phyloP scores from a whole-genome alignment of 2,888 invertebrate species.

The Stenodera caucasica region DNA sequence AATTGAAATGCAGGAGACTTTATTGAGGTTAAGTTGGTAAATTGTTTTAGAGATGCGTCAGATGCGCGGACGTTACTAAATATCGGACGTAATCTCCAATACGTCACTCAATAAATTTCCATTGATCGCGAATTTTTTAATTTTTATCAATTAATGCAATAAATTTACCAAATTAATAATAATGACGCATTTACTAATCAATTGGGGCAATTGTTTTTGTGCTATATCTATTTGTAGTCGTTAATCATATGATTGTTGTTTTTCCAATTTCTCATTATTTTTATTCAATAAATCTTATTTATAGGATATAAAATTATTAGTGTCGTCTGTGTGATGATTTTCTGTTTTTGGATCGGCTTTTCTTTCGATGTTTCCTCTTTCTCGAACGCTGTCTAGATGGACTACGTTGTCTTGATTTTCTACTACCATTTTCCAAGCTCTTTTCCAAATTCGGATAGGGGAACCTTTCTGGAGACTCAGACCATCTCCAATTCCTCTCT shows the following conservation, averaged over 20 bases:
- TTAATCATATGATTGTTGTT: neutral
- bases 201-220: neutral
- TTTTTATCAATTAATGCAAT: too few species aligned
- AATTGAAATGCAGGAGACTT: neutral
- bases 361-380: constrained; percentile 12
- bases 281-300: neutral
- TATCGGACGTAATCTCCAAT: neutral
- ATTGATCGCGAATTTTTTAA: too few species aligned
- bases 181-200: neutral
- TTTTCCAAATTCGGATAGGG: constrained; percentile 6
- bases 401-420: neutral
- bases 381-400: constrained; percentile 11
- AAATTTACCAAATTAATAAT: constrained; percentile 2
- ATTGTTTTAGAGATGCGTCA: neutral
- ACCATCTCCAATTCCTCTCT: constrained; percentile 70
- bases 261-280: neutral
- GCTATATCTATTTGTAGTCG: neutral
- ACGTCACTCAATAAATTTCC: neutral
- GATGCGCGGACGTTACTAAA: neutral
- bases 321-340: constrained; percentile 1
- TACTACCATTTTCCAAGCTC: neutral
- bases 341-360: constrained; percentile 12
- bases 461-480: constrained; percentile 68
- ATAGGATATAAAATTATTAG: neutral
- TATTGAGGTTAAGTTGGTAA: neutral